A percentile compares a stretch with the other conserved stretches of the same genome.
phyloP scores from a whole-genome alignment of 2,888 invertebrate species.

The Mythimna ferrago region DNA sequence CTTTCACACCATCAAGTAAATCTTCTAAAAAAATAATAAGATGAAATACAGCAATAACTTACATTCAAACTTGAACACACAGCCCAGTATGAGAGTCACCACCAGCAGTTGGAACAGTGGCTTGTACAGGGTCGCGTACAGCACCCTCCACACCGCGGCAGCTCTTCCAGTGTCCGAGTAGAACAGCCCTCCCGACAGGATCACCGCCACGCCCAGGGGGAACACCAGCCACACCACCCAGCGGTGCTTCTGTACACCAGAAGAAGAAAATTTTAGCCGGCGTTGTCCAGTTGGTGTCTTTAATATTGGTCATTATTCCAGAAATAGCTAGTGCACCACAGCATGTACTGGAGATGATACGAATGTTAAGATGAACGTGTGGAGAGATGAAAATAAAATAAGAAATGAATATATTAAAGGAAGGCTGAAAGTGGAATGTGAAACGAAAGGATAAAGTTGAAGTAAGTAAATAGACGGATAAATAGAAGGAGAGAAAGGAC shows the following conservation, averaged over 20 bases:
- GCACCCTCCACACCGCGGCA: conserved; percentile 59
- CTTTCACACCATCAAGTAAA: not conserved
- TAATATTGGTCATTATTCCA: too few relatives aligned
- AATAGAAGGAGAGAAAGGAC: too few relatives aligned
- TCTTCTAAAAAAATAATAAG: not conserved
- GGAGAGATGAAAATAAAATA: too few relatives aligned
- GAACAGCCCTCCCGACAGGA: conserved; percentile 83
- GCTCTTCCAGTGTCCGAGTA: conserved; percentile 72
- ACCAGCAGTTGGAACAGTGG: conserved; percentile 78
- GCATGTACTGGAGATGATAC: too few relatives aligned
- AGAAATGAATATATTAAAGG: too few relatives aligned
- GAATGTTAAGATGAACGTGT: too few relatives aligned
- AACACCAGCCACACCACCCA: conserved; percentile 76
- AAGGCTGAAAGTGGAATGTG: too few relatives aligned
- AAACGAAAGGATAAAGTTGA: too few relatives aligned
- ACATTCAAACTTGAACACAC: conserved; percentile 82
- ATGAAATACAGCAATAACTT: conserved; percentile 54
- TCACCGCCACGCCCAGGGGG: conserved; percentile 76
- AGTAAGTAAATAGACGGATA: too few relatives aligned
- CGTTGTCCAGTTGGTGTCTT: too few relatives aligned
- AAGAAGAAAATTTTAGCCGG: not conserved
- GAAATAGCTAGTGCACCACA: too few relatives aligned
- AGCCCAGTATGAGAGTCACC: conserved; percentile 71
- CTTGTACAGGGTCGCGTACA: conserved; percentile 81
- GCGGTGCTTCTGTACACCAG: conserved; percentile 72